These are phyloP conservation scores for Drosophila elegans DNA, from an alignment of 1,140 invertebrate species.

Conservation along the genomic window DNA sequence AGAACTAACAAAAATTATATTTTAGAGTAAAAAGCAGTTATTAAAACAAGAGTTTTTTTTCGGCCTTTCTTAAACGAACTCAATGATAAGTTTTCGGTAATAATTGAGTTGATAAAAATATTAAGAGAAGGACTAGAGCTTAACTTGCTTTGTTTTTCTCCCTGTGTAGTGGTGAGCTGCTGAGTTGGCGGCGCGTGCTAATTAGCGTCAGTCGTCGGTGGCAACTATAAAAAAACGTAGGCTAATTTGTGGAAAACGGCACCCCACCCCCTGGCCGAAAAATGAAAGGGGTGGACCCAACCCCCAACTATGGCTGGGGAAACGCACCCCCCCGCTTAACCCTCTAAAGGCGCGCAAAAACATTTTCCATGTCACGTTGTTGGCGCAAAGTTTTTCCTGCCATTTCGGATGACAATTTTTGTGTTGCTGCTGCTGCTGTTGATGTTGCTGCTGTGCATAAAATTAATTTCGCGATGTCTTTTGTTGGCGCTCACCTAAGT, in stretches of 20 bases:
- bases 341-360: conserved; percentile 37
- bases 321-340: neutral
- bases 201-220: conserved; percentile 77
- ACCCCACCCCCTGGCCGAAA: conserved; percentile 27
- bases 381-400: conserved; percentile 65
- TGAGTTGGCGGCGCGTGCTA: conserved; percentile 72
- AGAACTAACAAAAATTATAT: too few relatives aligned
- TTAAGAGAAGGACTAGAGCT: neutral
- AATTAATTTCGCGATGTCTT: conserved; percentile 81
- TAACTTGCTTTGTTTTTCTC: neutral
- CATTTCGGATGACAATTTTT: conserved; percentile 65
- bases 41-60: too few relatives aligned
- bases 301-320: conserved; percentile 28
- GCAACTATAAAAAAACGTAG: conserved; percentile 62
- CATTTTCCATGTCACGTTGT: conserved; percentile 82
- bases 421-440: conserved; percentile 44
- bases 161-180: conserved; percentile 21
- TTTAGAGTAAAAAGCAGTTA: too few relatives aligned
- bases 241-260: conserved; percentile 78
- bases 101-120: too few relatives aligned
- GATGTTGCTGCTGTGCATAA: conserved; percentile 68
- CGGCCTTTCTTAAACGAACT: too few relatives aligned
- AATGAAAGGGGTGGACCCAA: conserved; percentile 22
- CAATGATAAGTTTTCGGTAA: too few relatives aligned
- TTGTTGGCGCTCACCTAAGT: conserved; percentile 78